phyloP scores from a whole-genome alignment of 2,113 vertebrate species.

The Prionailurus bengalensis region DNA sequence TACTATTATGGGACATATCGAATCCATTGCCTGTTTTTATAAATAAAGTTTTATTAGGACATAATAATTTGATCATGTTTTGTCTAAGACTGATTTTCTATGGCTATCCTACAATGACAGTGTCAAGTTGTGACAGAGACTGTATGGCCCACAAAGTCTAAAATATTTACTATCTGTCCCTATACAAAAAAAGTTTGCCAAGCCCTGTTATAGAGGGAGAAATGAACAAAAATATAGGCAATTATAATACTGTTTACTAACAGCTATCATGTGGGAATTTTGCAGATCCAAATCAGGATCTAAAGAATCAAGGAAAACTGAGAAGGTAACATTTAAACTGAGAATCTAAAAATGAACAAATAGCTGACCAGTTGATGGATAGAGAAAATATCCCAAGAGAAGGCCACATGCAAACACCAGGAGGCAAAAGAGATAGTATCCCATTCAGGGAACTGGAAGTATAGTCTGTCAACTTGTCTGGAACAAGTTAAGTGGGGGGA shows the following conservation, averaged over 20 bases:
- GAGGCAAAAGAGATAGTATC: neutral
- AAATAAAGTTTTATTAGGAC: constrained; percentile 47
- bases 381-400: neutral
- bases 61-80: neutral
- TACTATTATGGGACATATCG: neutral
- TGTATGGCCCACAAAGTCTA: neutral
- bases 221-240: neutral
- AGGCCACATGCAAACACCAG: neutral
- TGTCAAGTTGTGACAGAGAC: neutral
- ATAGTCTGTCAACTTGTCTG: neutral
- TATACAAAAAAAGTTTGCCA: neutral
- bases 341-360: neutral
- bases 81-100: neutral
- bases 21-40: neutral
- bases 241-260: neutral
- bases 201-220: neutral
- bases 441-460: neutral
- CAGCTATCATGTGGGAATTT: neutral
- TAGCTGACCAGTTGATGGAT: neutral
- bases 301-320: neutral
- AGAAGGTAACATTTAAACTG: neutral
- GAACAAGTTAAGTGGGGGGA: neutral
- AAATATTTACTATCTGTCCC: neutral
- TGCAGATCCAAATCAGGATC: neutral
- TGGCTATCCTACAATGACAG: neutral